Base-by-base conservation (phyloP, 2,888 invertebrate species). In the Ectemnius cavifrons region DNA sequence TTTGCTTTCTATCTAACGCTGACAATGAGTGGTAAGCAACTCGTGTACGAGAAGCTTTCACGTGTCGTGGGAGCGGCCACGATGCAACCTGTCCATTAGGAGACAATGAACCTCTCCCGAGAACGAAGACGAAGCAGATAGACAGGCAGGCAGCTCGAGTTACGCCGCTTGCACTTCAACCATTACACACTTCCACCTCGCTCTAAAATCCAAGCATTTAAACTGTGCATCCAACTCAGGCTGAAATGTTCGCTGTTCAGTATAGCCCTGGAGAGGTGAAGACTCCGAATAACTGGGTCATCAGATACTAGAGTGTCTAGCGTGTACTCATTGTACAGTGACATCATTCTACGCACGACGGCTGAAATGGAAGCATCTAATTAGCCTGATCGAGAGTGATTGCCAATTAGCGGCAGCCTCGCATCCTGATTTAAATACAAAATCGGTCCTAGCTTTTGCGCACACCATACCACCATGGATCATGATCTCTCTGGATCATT, bases 1-100 rank as follows among this genome's bases (percentile, higher is more conserved):
- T 76, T 80, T 56, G 78, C 80, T 78, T 82, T 83, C 80, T 75
- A 80, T 56, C 67, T 18, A 16, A 37, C 60, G 2, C 18, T 20
- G 16, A 18, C n/a, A 14, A 45, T n/a, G 63, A 8, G 65, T 20
- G 60, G 20, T 23, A 45, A 28, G 28, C 67, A 72, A 66, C 67
- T 63, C 65, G 61, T 49, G 67, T 52, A 28, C 27, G 47, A 28
- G 70, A 57, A 72, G 67, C 58, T 71, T 69, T 58, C 67, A 58
- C 56, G 63, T 64, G 66, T 46, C 47, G 61, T 74, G 71, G 69
- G 74, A 79, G 68, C 78, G 71, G 71, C 69, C 27, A 14, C 61
- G 62, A 59, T 56, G 63, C 65, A 63, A 63, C 62, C 46, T 69
- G 69, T 69, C 65, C 49, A 62, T 52, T 75, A 61, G 66, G 75